Evolutionary conservation across 1,140 invertebrate genomes (phyloP).

Genomic region (Uloborus diversus): DNA sequence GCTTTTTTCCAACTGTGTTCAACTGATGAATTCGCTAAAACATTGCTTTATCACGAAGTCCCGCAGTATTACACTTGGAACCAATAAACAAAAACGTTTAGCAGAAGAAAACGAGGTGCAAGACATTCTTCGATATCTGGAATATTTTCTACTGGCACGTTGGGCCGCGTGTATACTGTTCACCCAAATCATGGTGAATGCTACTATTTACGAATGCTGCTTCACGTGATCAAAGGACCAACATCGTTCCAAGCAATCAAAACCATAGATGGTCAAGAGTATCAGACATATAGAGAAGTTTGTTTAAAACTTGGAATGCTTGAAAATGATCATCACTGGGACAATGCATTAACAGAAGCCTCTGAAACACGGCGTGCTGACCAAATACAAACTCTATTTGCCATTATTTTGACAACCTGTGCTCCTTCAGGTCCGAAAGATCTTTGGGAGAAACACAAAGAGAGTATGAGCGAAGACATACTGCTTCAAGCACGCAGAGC

Average conservation of each 20-base stretch:
- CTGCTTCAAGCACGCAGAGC: background rate
- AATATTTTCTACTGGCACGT: constrained; percentile 55
- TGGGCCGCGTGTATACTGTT: constrained; percentile 64
- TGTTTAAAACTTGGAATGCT: constrained; percentile 63
- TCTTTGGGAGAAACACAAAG: constrained; percentile 24
- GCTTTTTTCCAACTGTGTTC: background rate
- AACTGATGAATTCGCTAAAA: constrained; percentile 9
- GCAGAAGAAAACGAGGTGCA: background rate
- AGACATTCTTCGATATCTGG: background rate
- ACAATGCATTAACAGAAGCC: constrained; percentile 62
- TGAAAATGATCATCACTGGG: constrained; percentile 64
- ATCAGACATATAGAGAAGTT: constrained; percentile 53
- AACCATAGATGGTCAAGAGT: constrained; percentile 59
- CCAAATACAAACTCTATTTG: constrained; percentile 66
- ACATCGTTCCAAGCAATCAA: constrained; percentile 59
- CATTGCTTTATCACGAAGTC: constrained; percentile 9
- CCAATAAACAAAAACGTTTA: background rate
- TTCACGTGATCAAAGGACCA: constrained; percentile 60
- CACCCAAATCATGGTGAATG: constrained; percentile 63
- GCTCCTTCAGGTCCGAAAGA: constrained; percentile 5
- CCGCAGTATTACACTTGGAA: constrained; percentile 18
- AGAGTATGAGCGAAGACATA: background rate
- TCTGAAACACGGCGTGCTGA: constrained; percentile 60
- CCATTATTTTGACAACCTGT: constrained; percentile 60
- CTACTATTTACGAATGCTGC: constrained; percentile 61